Evolutionary conservation across 2,888 invertebrate species (phyloP), one percentile per base, ranked within the genome.

Genomic region (Folsomia candida): DNA sequence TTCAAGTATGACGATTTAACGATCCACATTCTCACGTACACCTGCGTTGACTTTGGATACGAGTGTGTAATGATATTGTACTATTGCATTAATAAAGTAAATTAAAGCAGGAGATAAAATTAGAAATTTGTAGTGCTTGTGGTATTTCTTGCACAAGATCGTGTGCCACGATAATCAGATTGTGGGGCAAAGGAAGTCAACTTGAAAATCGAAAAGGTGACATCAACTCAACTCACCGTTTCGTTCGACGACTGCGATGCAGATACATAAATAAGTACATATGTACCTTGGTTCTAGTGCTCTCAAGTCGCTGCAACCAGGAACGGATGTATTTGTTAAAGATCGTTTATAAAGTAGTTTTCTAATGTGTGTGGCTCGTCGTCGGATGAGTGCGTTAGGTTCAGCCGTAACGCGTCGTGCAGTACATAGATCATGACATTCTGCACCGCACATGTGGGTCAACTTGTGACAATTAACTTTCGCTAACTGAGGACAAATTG

Each of bases 391-490:
- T 54, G 54, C 11, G 54, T 54, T 6, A 54, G 54, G 54, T 54
- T 54, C 4, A 59, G 59, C n/a, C 59, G 59, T 59, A 59, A 57
- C 57, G 22, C 57, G 22, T 59, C 59, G 24, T 26, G 24, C 25
- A 4, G 59, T 59, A 25, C 9, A n/a, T 28, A 18, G 37, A 26
- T 4, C 6, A 29, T 20, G n/a, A 29, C 20, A 29, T 28, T 29
- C 22, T 18, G n/a, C 25, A 60, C 24, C 25, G 63, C 61, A 59
- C 65, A 69, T 69, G 25, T 69, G 69, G 69, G 69, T 69, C 69
- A 69, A 63, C 65, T 47, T 58, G 62, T 58, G 65, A 69, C 65
- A 69, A 69, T 69, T 65, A 69, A 69, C 69, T 69, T 66, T 69
- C 69, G 37, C 69, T 47, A 65, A 63, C 62, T 62, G 69, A 69